These are phyloP conservation scores for Leptinotarsa tumamoca DNA, from an alignment of 2,888 invertebrate genomes.

Conservation along the genomic window DNA sequence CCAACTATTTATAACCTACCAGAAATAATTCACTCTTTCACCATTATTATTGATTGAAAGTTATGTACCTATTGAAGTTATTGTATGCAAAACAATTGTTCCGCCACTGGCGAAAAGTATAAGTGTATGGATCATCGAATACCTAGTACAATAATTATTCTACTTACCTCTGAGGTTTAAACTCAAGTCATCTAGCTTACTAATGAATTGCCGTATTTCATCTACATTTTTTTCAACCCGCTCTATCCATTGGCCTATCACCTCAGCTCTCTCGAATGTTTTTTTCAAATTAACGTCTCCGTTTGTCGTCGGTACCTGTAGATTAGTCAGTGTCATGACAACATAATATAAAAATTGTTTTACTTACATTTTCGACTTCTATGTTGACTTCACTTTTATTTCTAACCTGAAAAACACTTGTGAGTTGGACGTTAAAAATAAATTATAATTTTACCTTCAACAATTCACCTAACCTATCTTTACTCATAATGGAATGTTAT, in stretches of 20 bases:
- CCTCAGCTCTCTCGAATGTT: constrained; percentile 56
- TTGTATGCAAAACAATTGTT: not conserved
- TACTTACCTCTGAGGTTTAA: constrained; percentile 51
- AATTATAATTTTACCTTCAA: constrained; percentile 34
- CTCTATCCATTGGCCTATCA: constrained; percentile 69
- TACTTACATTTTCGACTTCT: constrained; percentile 3
- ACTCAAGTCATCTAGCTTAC: constrained; percentile 48
- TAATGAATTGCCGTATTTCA: constrained; percentile 44
- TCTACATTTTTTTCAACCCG: constrained; percentile 68
- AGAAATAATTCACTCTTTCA: too few relatives aligned
- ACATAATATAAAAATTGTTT: not conserved
- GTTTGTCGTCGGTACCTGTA: not conserved
- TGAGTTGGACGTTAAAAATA: not conserved
- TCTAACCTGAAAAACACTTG: constrained; percentile 1
- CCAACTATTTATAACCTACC: too few relatives aligned
- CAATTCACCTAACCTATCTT: constrained; percentile 56
- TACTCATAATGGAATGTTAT: constrained; percentile 48
- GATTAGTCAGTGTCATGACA: too few relatives aligned
- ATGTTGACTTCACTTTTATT: not conserved
- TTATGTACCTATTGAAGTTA: too few relatives aligned
- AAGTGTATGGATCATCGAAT: not conserved
- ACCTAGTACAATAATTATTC: constrained; percentile 52
- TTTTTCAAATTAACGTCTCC: constrained; percentile 43
- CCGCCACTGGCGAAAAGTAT: not conserved
- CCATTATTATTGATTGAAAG: too few relatives aligned